Evolutionary conservation across 2,888 invertebrate species (phyloP).

Genomic region (Lamellibrachia satsuma): DNA sequence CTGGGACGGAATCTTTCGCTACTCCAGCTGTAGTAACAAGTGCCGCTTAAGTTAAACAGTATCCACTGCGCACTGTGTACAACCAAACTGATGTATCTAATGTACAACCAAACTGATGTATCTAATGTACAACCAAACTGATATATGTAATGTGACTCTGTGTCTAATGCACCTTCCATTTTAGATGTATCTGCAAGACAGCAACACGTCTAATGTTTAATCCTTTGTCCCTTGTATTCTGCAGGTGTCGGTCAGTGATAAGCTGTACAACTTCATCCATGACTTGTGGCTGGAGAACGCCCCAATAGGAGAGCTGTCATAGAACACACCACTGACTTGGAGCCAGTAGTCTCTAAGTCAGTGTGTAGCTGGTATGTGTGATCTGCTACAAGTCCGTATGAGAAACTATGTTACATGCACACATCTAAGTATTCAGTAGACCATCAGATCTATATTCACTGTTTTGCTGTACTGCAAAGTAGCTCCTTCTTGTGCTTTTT

Average conservation of each 20-base stretch:
- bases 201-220: not conserved
- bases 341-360: not conserved
- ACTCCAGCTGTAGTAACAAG: too few relatives aligned
- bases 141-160: too few relatives aligned
- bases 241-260: conserved; percentile 84
- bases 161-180: too few relatives aligned
- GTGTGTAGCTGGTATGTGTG: not conserved
- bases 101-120: too few relatives aligned
- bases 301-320: conserved; percentile 94
- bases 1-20: too few relatives aligned
- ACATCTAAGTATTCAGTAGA: not conserved
- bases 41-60: too few relatives aligned
- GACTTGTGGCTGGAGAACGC: conserved; percentile 96
- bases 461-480: too few relatives aligned
- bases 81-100: too few relatives aligned
- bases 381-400: not conserved
- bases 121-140: too few relatives aligned
- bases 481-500: not conserved
- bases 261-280: conserved; percentile 92
- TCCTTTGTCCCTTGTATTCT: conserved; percentile 42
- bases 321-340: conserved; percentile 28
- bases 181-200: too few relatives aligned
- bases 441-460: not conserved
- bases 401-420: not conserved
- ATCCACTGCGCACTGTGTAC: too few relatives aligned